These are phyloP conservation scores for Pristionchus exspectatus DNA, from an alignment of 2,888 invertebrate genomes.

Conservation along the genomic window DNA sequence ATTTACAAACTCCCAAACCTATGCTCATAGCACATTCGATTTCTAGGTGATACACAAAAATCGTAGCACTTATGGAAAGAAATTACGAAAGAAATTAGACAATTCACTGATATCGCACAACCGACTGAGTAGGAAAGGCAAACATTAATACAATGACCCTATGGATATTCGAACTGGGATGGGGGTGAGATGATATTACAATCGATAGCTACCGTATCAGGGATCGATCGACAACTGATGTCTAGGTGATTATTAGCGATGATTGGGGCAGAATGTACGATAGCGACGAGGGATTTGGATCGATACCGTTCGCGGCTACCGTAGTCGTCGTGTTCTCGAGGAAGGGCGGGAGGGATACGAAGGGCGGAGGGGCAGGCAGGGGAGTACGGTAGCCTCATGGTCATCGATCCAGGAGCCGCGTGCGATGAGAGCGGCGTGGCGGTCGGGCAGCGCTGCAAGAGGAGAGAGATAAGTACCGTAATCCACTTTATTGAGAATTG, in stretches of 20 bases:
- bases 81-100: not conserved
- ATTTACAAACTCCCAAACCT: not conserved
- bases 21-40: not conserved
- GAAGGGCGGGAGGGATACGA: not conserved
- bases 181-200: not conserved
- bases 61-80: not conserved
- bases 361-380: slow-evolving; percentile 33
- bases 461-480: not conserved
- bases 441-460: slow-evolving; percentile 22
- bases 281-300: not conserved
- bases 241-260: slow-evolving; percentile 41
- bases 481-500: not conserved
- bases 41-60: not conserved
- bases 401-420: not conserved
- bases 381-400: not conserved
- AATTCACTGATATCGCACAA: slow-evolving; percentile 20
- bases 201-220: not conserved
- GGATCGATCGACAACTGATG: not conserved
- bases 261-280: slow-evolving; percentile 22
- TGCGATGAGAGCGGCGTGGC: slow-evolving; percentile 33
- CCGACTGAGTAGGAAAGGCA: slow-evolving; percentile 18
- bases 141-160: not conserved
- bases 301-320: slow-evolving; percentile 14
- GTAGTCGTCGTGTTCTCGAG: not conserved
- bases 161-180: not conserved